Conservation (phyloP, 2,888 invertebrate genomes). For the Andrena trimmerana region DNA sequence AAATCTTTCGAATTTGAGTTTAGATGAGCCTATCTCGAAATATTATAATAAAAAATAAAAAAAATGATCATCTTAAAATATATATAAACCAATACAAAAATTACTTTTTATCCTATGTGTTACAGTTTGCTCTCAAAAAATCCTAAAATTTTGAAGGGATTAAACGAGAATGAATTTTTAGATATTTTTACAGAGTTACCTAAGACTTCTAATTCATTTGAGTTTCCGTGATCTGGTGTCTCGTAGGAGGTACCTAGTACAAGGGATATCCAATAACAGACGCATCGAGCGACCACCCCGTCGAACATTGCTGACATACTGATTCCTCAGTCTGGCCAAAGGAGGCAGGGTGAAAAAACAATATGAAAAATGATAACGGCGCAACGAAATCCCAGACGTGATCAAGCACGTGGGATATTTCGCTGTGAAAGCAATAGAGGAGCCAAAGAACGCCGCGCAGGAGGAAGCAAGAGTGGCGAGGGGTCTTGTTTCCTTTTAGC, state of each 20-base stretch:
- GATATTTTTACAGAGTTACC: not conserved
- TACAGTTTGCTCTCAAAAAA: too few relatives aligned
- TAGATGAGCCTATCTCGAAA: too few relatives aligned
- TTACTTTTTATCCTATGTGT: too few relatives aligned
- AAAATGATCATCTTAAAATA: too few relatives aligned
- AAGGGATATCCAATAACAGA: constrained; percentile 35
- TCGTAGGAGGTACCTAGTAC: not conserved
- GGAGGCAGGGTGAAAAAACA: constrained; percentile 8
- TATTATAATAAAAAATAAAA: too few relatives aligned
- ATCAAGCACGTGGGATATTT: constrained; percentile 69
- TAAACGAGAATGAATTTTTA: too few relatives aligned
- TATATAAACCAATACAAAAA: too few relatives aligned
- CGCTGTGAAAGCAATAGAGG: constrained; percentile 59
- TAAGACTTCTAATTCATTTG: constrained; percentile 35
- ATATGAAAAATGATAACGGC: constrained; percentile 44
- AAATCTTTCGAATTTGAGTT: too few relatives aligned
- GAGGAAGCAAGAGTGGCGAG: constrained; percentile 19
- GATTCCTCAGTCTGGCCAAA: constrained; percentile 11
- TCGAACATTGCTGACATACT: constrained; percentile 45
- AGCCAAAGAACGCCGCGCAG: constrained; percentile 49
- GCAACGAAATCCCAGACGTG: constrained; percentile 59
- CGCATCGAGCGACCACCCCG: constrained; percentile 15
- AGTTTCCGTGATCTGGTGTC: not conserved
- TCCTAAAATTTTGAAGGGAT: too few relatives aligned
- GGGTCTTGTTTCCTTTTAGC: constrained; percentile 33